Percentiles rank a stretch among this genome's conserved stretches.
Conservation (phyloP, 2,113 vertebrate genomes). For the Heteronetta atricapilla region DNA sequence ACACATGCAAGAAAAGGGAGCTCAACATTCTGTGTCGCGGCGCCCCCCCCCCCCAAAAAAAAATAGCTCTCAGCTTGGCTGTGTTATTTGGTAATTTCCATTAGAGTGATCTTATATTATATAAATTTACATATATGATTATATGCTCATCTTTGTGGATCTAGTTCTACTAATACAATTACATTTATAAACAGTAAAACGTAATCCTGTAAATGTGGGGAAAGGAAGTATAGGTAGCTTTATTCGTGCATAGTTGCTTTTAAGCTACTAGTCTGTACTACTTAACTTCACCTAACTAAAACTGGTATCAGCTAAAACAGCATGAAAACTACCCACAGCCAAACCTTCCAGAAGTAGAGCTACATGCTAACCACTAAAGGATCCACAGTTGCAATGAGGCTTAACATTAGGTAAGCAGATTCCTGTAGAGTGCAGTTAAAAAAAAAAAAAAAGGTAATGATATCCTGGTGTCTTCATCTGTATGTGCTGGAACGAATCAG, state of each 20-base stretch:
- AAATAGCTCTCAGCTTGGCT: not conserved
- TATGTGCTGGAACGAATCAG: fast-evolving
- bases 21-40: not conserved
- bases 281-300: not conserved
- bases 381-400: not conserved
- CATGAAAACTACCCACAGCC: not conserved
- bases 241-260: not conserved
- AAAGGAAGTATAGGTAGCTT: not conserved
- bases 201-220: not conserved
- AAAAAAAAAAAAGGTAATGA: not conserved
- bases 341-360: not conserved
- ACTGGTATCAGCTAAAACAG: not conserved
- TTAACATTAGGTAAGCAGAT: not conserved
- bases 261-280: not conserved
- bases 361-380: not conserved
- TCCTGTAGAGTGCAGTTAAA: not conserved
- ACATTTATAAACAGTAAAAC: not conserved
- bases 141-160: not conserved
- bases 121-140: not conserved
- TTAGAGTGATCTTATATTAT: not conserved
- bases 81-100: not conserved
- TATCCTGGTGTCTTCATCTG: not conserved
- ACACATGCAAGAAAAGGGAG: not conserved
- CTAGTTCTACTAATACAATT: not conserved
- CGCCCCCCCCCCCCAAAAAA: not conserved